phyloP scores from a whole-genome alignment of 2,113 vertebrate genomes.

The Passer domesticus region DNA sequence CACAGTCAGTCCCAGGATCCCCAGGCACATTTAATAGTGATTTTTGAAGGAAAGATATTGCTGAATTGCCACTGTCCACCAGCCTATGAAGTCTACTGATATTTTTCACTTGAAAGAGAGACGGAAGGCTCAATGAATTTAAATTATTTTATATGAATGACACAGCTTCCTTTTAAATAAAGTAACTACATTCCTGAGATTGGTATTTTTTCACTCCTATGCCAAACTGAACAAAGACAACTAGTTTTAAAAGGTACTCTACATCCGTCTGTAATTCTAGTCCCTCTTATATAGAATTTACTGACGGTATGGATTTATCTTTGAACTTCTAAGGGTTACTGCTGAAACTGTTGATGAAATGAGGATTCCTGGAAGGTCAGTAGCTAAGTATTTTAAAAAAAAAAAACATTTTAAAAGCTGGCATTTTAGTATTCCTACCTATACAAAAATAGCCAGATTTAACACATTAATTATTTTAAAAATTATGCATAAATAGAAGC shows the following conservation, averaged over 20 bases:
- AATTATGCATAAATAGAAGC: background rate
- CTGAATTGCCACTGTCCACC: background rate
- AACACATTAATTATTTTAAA: background rate
- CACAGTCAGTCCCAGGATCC: background rate
- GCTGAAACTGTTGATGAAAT: background rate
- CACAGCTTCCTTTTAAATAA: background rate
- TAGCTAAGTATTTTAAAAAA: background rate
- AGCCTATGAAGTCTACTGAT: background rate
- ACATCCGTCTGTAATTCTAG: background rate
- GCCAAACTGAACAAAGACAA: background rate
- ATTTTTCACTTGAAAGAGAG: conserved; percentile 29
- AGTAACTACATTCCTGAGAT: background rate
- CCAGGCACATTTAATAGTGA: background rate
- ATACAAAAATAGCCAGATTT: background rate
- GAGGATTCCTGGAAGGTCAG: background rate
- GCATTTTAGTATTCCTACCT: background rate
- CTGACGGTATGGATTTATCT: background rate
- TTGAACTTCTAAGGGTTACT: background rate
- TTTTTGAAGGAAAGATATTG: background rate
- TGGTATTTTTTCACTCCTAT: background rate
- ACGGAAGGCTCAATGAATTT: background rate
- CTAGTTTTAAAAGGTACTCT: background rate
- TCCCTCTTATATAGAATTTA: background rate
- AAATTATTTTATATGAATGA: background rate
- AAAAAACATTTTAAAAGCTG: background rate